Evolutionary conservation across 2,797 vertebrate species (phyloP), one percentile per base, ranked within the genome.

Genomic region (Neoniphon sammara): DNA sequence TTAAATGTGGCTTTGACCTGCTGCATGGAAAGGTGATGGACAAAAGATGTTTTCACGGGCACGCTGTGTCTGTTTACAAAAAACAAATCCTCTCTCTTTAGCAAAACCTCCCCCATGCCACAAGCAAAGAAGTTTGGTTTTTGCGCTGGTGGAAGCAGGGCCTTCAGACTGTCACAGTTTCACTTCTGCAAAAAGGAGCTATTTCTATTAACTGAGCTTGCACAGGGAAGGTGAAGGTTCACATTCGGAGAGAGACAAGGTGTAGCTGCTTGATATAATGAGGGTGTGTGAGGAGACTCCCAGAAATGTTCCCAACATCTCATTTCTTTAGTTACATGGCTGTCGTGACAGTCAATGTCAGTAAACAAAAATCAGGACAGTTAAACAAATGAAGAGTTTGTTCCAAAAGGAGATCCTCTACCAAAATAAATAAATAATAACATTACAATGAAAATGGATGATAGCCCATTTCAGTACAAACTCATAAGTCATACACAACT

Each of bases 81-180:
- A 2, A 34, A 49, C 4, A 25, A 34, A 49, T 50, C 8, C 17
- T 34, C 0, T 1, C 9, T 34, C 69, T 58, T 21, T 6, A 12
- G 18, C 8, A 20, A 36, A 68, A 72, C 39, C 23, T 58, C 10
- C 14, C 20, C 2, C 18, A 42, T 9, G 25, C n/a, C 23, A 74
- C 58, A 74, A 44, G 11, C 31, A 20, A 62, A 59, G 25, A 11
- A 14, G 11, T 6, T 54, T 1, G 1, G 4, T 42, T 63, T 53
- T 44, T 30, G 1, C 1, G 11, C 11, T 11, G n/a, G 18, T 27
- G 34, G 18, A 47, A 27, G 30, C 8, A 55, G 5, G 62, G 34
- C 21, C 12, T 5, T 9, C 25, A 12, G 59, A 68, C 23, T 63
- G 4, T 2, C 46, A n/a, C 21, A 65, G 47, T 68, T 78, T 69